Conservation (phyloP, 2,888 invertebrate genomes). For the Lissocephala sabroskyi region DNA sequence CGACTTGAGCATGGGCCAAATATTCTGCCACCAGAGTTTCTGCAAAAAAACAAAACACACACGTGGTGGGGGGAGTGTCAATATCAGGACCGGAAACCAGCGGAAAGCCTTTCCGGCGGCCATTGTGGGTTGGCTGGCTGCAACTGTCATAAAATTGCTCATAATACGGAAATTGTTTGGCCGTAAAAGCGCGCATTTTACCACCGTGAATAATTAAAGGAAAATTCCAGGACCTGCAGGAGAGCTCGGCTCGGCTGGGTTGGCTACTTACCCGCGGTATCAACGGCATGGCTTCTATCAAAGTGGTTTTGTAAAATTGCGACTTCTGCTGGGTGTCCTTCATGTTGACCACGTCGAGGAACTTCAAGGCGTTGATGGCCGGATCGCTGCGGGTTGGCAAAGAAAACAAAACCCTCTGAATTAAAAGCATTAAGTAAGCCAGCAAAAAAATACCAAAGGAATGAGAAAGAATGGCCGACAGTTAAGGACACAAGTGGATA, state of each 20-base stretch:
- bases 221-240: conserved; percentile 7
- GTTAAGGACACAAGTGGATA: no score
- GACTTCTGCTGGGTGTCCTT: conserved; percentile 91
- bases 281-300: conserved; percentile 88
- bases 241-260: conserved; percentile 9
- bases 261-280: conserved; percentile 86
- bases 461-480: no score
- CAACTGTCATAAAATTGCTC: conserved; percentile 42
- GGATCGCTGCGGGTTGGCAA: conserved; percentile 82
- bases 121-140: conserved; percentile 4
- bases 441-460: not conserved
- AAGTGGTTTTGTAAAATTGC: conserved; percentile 89
- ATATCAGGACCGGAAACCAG: conserved; percentile 1
- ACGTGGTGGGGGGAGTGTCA: conserved; percentile 11
- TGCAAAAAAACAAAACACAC: conserved; percentile 72
- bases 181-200: conserved; percentile 44
- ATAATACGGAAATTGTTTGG: conserved; percentile 53
- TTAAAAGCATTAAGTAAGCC: not conserved
- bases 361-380: conserved; percentile 92
- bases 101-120: not conserved
- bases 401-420: not conserved
- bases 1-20: conserved; percentile 90
- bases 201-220: conserved; percentile 51
- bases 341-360: conserved; percentile 92
- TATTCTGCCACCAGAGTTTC: conserved; percentile 96